Conservation (phyloP, 2,888 invertebrate genomes). For the Eremobia ochroleuca region DNA sequence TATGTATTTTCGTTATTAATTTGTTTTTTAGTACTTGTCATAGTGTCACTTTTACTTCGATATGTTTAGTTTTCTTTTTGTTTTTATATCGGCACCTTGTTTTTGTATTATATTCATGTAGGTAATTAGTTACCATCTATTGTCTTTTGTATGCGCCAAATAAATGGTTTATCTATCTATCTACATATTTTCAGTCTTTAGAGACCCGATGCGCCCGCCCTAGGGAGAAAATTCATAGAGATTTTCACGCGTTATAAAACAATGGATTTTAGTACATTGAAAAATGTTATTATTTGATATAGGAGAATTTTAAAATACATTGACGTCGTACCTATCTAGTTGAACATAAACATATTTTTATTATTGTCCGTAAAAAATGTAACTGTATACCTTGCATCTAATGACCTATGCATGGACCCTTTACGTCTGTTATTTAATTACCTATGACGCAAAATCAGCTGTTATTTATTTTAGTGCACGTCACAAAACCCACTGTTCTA, state of each 20-base stretch:
- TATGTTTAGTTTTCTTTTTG: too few relatives aligned
- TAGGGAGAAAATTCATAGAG: neutral
- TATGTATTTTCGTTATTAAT: too few relatives aligned
- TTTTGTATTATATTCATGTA: too few relatives aligned
- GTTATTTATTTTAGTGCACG: constrained; percentile 22
- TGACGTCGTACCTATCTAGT: neutral
- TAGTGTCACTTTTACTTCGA: too few relatives aligned
- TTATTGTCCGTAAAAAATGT: constrained; percentile 9
- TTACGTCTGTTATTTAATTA: constrained; percentile 18
- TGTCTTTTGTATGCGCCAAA: too few relatives aligned
- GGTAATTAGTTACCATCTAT: too few relatives aligned
- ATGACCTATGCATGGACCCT: too few relatives aligned
- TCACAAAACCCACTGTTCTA: constrained; percentile 15
- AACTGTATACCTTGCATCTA: constrained; percentile 17
- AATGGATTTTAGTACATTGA: too few relatives aligned
- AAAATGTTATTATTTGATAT: neutral
- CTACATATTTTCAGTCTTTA: neutral
- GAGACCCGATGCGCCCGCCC: neutral
- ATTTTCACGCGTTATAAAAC: neutral
- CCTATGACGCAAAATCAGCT: constrained; percentile 51
- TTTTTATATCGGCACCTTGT: too few relatives aligned
- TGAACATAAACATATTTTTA: constrained; percentile 1
- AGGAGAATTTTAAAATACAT: neutral
- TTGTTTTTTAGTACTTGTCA: too few relatives aligned
- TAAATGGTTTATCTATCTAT: too few relatives aligned